Percentiles rank a stretch among this genome's conserved stretches.
Conservation (phyloP, 2,113 vertebrate species). For the Syngnathus floridae region DNA sequence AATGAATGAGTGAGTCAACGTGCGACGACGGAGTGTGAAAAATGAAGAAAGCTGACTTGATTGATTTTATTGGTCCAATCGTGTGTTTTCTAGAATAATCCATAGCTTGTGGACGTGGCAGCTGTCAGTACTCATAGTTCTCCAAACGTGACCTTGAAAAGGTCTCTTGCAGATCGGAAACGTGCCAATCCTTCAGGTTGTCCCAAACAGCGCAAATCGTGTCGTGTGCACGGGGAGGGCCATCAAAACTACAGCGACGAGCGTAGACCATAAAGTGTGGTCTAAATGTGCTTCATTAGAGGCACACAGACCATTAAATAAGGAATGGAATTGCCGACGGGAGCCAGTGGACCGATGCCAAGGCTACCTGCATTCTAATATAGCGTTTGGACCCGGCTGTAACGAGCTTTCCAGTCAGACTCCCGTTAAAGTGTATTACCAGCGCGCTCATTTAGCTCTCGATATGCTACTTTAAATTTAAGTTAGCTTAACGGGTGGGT, state of each 20-base stretch:
- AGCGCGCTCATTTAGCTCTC: neutral
- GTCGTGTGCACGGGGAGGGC: neutral
- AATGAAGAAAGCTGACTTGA: neutral
- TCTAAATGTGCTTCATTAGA: slow-evolving; percentile 4
- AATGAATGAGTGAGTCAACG: neutral
- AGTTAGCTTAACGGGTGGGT: neutral
- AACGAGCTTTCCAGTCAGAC: neutral
- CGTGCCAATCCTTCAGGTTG: neutral
- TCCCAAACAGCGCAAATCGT: neutral
- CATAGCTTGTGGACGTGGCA: neutral
- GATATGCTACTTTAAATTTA: neutral
- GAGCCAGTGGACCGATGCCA: neutral
- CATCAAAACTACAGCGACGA: neutral
- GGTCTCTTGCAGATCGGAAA: neutral
- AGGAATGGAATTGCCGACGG: slow-evolving; percentile 3
- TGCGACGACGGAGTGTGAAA: neutral
- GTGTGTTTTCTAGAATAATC: neutral
- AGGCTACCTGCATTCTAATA: slow-evolving; percentile 3
- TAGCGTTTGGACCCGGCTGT: neutral
- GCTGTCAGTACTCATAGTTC: neutral
- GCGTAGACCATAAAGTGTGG: slow-evolving; percentile 1
- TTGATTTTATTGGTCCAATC: neutral
- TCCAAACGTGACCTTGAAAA: neutral
- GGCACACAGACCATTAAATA: slow-evolving; percentile 3
- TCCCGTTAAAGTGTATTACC: neutral